Evolutionary conservation across 2,888 invertebrate genomes (phyloP).

Genomic region (Xestia sexstrigata): DNA sequence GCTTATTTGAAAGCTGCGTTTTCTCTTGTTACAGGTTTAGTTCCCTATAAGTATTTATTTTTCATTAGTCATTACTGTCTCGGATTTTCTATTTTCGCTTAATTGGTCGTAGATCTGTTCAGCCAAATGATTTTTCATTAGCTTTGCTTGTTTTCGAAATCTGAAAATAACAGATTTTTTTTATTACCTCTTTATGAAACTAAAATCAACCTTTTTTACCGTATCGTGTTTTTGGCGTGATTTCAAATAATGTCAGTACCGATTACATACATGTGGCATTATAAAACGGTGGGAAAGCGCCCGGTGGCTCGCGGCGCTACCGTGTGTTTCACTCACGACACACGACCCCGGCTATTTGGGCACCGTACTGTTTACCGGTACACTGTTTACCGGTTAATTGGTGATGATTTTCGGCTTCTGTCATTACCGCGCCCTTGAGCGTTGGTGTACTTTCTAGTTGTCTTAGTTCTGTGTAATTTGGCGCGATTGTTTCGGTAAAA

Average conservation of each 20-base stretch:
- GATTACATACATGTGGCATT: constrained; percentile 59
- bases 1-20: constrained; percentile 34
- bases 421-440: constrained; percentile 80
- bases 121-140: neutral
- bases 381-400: constrained; percentile 84
- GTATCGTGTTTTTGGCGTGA: constrained; percentile 17
- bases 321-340: constrained; percentile 88
- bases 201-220: neutral
- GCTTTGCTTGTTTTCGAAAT: neutral
- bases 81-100: constrained; percentile 28
- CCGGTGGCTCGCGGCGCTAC: constrained; percentile 87
- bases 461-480: constrained; percentile 73
- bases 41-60: neutral
- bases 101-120: neutral
- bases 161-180: too few relatives aligned
- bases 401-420: constrained; percentile 88
- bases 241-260: constrained; percentile 55
- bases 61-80: neutral
- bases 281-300: constrained; percentile 84
- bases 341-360: constrained; percentile 83
- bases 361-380: constrained; percentile 82
- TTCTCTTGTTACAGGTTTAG: constrained; percentile 15
- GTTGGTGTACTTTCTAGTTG: constrained; percentile 79
- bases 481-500: constrained; percentile 33
- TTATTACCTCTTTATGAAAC: neutral